Evolutionary conservation across 2,797 vertebrate genomes (phyloP).

Genomic region (Antrozous pallidus): DNA sequence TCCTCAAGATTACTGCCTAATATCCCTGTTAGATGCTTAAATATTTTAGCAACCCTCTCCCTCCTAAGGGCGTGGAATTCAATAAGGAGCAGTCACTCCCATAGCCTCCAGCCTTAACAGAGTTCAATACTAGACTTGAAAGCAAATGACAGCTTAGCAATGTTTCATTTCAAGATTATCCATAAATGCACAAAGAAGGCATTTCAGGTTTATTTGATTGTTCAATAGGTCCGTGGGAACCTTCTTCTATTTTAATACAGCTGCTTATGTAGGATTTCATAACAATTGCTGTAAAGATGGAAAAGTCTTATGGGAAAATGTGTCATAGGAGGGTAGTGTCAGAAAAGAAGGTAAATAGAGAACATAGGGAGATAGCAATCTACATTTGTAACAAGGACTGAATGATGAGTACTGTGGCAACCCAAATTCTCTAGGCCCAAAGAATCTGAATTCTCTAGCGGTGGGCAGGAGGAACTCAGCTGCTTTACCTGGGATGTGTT

Average conservation of each 20-base stretch:
- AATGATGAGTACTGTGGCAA: background rate
- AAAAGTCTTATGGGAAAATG: background rate
- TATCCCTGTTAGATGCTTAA: background rate
- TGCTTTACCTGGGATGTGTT: background rate
- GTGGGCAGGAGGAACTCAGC: background rate
- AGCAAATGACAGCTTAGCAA: background rate
- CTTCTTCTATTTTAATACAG: background rate
- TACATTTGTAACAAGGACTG: background rate
- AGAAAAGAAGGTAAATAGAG: background rate
- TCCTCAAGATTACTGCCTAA: background rate
- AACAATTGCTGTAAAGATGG: background rate
- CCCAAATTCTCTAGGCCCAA: no score
- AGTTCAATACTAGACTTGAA: background rate
- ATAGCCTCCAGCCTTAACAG: background rate
- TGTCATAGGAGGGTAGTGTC: background rate
- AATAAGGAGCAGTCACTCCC: background rate
- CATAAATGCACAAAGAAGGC: background rate
- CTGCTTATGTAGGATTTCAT: background rate
- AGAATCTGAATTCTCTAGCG: background rate
- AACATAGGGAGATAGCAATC: background rate
- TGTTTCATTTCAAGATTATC: background rate
- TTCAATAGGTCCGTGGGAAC: background rate
- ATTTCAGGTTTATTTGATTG: background rate
- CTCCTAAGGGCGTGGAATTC: fast-evolving
- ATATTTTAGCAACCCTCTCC: background rate